These are phyloP conservation scores for Oreochromis tanganicae DNA, from an alignment of 2,113 vertebrate genomes.

Conservation along the genomic window DNA sequence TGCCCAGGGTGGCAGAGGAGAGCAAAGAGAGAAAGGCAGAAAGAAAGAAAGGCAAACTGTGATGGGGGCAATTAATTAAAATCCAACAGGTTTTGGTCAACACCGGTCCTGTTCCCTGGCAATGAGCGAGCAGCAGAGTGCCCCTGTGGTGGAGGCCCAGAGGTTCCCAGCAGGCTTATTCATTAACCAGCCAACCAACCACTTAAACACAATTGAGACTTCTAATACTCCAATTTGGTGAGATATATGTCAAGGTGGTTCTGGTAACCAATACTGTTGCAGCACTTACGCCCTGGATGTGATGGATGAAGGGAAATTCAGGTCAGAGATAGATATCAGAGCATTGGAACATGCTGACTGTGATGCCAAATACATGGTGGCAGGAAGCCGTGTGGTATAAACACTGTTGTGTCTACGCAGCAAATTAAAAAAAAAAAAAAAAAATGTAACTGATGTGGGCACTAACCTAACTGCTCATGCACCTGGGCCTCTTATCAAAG, in stretches of 20 bases:
- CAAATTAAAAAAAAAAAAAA: rapidly evolving
- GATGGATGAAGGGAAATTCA: slow-evolving; percentile 17
- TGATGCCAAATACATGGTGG: not conserved
- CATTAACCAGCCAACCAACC: slow-evolving; percentile 30
- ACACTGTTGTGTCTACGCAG: not conserved
- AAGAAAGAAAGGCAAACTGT: not conserved
- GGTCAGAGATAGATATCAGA: slow-evolving; percentile 10
- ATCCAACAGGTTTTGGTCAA: slow-evolving; percentile 21
- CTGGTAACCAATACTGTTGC: slow-evolving; percentile 3
- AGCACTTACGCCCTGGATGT: not conserved
- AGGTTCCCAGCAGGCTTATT: slow-evolving; percentile 24
- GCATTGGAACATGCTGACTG: not conserved
- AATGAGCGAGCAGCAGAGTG: not conserved
- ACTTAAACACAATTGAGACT: not conserved
- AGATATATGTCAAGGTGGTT: slow-evolving; percentile 17
- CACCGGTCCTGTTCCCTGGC: not conserved
- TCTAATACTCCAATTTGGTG: slow-evolving; percentile 2
- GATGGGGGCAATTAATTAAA: not conserved
- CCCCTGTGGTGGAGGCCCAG: not conserved
- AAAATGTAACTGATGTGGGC: not conserved
- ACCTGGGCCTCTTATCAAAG: not conserved
- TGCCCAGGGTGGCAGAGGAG: not conserved
- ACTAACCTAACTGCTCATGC: not conserved
- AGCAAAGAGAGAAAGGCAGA: not conserved
- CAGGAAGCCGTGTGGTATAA: not conserved